Conservation (phyloP, 2,113 vertebrate species). For the Phodopus roborovskii region DNA sequence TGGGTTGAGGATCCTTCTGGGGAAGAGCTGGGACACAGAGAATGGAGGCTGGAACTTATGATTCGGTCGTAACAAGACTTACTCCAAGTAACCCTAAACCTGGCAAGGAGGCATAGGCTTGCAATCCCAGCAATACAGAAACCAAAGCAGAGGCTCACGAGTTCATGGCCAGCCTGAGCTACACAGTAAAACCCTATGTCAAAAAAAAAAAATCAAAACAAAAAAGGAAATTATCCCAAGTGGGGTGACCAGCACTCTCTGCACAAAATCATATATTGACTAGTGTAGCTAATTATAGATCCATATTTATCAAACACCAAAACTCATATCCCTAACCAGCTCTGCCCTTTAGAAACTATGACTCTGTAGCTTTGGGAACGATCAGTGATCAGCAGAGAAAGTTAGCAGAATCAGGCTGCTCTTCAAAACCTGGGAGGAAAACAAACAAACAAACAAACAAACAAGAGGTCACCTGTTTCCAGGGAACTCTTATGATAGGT, state of each 20-base stretch:
- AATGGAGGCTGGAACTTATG: too few species aligned
- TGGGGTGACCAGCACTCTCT: rapidly evolving
- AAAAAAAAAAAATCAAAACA: background rate
- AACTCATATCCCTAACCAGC: rapidly evolving
- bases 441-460: background rate
- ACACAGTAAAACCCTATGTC: background rate
- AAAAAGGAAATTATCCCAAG: background rate
- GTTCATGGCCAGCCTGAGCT: background rate
- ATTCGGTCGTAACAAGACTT: rapidly evolving
- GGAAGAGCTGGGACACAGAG: background rate
- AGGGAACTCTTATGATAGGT: background rate
- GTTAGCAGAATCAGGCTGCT: background rate
- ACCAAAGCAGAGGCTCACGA: background rate
- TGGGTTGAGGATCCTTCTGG: too few species aligned
- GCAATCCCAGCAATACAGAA: background rate
- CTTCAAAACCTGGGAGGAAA: background rate
- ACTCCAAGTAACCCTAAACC: background rate
- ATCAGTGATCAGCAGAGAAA: background rate
- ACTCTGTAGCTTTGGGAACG: background rate
- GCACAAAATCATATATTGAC: background rate
- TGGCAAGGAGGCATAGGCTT: background rate
- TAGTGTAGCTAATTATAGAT: background rate
- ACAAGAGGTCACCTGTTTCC: rapidly evolving
- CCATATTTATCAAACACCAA: background rate
- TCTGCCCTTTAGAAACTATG: background rate